These are phyloP conservation scores for Pelecanus crispus DNA, from an alignment of 2,113 vertebrate species.

Conservation along the genomic window DNA sequence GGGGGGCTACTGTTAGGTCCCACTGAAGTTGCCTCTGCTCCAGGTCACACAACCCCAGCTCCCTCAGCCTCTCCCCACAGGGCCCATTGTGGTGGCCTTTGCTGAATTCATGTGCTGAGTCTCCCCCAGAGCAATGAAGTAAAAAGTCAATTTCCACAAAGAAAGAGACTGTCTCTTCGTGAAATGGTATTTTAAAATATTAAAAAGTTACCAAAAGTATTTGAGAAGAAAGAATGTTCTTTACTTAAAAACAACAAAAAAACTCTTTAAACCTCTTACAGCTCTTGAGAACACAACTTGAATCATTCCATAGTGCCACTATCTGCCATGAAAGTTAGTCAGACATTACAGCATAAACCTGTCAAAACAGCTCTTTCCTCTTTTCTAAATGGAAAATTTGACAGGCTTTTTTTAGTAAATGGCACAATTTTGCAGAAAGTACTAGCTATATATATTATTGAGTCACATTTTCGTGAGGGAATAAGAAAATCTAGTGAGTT, in stretches of 20 bases:
- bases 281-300: neutral
- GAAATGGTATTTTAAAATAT: neutral
- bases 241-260: neutral
- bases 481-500: neutral
- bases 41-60: neutral
- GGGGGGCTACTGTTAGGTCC: neutral
- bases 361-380: neutral
- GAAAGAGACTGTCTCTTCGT: neutral
- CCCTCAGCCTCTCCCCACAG: neutral
- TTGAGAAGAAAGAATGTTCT: neutral
- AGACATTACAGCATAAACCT: neutral
- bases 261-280: neutral
- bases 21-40: accelerated
- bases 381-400: neutral
- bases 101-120: neutral
- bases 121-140: neutral
- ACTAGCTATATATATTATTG: neutral
- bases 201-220: neutral
- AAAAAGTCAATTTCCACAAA: neutral
- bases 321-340: neutral
- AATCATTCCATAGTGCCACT: neutral
- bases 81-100: neutral
- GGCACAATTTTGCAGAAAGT: neutral
- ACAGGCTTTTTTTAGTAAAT: neutral
- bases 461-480: neutral